Percentiles rank a stretch among this genome's conserved stretches.
Evolutionary conservation across 2,888 invertebrate genomes (phyloP).

Genomic region (Dasysyrphus tricinctus): DNA sequence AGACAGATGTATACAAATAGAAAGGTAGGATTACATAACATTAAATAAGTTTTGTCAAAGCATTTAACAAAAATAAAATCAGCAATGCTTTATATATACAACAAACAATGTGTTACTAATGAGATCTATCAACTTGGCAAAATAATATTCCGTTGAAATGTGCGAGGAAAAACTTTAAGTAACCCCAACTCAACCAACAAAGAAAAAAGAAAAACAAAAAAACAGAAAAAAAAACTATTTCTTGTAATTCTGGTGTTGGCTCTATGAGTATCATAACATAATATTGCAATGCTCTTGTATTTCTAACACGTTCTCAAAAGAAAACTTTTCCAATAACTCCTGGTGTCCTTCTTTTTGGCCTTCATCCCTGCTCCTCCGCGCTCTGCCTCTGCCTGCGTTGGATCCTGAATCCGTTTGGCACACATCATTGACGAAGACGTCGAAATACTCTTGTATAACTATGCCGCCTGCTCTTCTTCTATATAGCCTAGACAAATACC

Average conservation of each 20-base stretch:
- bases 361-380: not conserved
- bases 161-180: constrained; percentile 29
- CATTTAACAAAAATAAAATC: constrained; percentile 22
- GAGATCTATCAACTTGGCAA: constrained; percentile 61
- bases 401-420: constrained; percentile 17
- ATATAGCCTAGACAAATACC: constrained; percentile 58
- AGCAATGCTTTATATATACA: constrained; percentile 1
- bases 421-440: constrained; percentile 60
- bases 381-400: not conserved
- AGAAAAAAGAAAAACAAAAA: not conserved
- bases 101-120: constrained; percentile 66
- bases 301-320: constrained; percentile 74
- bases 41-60: constrained; percentile 21
- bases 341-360: constrained; percentile 71
- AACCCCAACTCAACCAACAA: not conserved
- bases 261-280: constrained; percentile 32
- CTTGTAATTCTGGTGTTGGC: constrained; percentile 38
- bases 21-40: not conserved
- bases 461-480: constrained; percentile 16
- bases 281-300: constrained; percentile 70
- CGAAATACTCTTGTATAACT: constrained; percentile 47
- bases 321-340: constrained; percentile 76
- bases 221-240: constrained; percentile 11
- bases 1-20: too few species aligned
- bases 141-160: constrained; percentile 45